phyloP scores from a whole-genome alignment of 2,888 invertebrate species.

The Copidosoma aretas region DNA sequence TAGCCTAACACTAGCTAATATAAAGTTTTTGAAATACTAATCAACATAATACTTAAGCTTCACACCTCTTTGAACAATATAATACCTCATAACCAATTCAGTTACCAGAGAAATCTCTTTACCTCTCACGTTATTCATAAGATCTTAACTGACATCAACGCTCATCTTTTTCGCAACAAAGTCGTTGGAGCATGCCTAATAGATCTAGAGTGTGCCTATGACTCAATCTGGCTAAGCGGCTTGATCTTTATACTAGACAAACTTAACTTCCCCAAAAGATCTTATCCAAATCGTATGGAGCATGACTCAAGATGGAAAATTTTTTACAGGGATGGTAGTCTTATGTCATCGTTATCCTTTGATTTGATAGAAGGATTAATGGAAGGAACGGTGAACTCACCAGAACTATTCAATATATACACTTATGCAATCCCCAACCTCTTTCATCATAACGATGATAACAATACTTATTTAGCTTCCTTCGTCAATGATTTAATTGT shows the following conservation, averaged over 20 bases:
- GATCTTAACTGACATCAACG: constrained; percentile 20
- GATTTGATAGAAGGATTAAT: constrained; percentile 33
- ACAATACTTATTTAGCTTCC: too few relatives aligned
- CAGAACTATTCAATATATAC: too few relatives aligned
- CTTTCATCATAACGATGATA: too few relatives aligned
- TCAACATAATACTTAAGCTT: too few relatives aligned
- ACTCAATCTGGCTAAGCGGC: constrained; percentile 33
- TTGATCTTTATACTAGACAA: constrained; percentile 28
- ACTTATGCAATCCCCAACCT: too few relatives aligned
- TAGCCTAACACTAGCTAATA: too few relatives aligned
- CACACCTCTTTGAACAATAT: too few relatives aligned
- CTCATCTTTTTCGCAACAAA: constrained; percentile 10
- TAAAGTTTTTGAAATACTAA: constrained; percentile 20
- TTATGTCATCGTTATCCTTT: not conserved
- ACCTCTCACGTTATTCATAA: constrained; percentile 37
- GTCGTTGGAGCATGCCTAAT: constrained; percentile 27
- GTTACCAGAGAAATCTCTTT: constrained; percentile 34
- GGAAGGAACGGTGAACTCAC: too few relatives aligned
- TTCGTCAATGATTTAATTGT: too few relatives aligned
- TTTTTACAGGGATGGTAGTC: not conserved
- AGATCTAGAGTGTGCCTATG: constrained; percentile 34
- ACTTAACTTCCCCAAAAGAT: constrained; percentile 26
- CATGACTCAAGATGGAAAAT: constrained; percentile 27
- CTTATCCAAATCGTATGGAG: constrained; percentile 20
- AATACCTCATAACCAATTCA: constrained; percentile 39